phyloP scores from a whole-genome alignment of 1,140 invertebrate genomes.

The Trichogramma pretiosum region DNA sequence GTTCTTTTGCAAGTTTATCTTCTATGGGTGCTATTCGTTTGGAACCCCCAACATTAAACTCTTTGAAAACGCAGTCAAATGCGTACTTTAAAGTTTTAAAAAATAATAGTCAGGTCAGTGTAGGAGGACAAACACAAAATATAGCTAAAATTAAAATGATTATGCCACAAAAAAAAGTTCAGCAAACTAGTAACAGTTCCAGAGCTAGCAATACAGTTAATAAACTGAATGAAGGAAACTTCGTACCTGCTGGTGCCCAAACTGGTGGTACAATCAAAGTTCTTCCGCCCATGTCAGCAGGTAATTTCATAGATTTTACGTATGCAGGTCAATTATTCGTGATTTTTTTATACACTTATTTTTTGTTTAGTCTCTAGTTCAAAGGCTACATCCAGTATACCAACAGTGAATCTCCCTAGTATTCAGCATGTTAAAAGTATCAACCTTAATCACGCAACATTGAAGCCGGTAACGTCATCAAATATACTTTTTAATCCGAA shows the following conservation, averaged over 20 bases:
- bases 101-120: conserved; percentile 22
- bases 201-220: conserved; percentile 27
- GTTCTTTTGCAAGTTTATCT: conserved; percentile 41
- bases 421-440: conserved; percentile 30
- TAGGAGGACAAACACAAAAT: conserved; percentile 15
- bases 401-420: too few species aligned
- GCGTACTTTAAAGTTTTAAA: conserved; percentile 26
- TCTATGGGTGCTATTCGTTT: conserved; percentile 42
- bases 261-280: conserved; percentile 25
- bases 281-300: conserved; percentile 20
- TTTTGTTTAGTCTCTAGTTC: too few species aligned
- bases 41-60: conserved; percentile 23
- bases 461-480: conserved; percentile 22
- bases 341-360: conserved; percentile 6
- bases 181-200: conserved; percentile 24
- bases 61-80: conserved; percentile 4
- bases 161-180: conserved; percentile 27
- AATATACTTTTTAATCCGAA: conserved; percentile 30
- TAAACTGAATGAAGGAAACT: conserved; percentile 25
- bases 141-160: conserved; percentile 33
- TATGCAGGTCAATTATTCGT: not conserved
- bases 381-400: too few species aligned
- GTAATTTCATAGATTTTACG: too few species aligned
- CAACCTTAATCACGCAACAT: too few species aligned
- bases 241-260: conserved; percentile 27